Conservation (phyloP, 1,140 invertebrate species). For the Chelonus insularis region DNA sequence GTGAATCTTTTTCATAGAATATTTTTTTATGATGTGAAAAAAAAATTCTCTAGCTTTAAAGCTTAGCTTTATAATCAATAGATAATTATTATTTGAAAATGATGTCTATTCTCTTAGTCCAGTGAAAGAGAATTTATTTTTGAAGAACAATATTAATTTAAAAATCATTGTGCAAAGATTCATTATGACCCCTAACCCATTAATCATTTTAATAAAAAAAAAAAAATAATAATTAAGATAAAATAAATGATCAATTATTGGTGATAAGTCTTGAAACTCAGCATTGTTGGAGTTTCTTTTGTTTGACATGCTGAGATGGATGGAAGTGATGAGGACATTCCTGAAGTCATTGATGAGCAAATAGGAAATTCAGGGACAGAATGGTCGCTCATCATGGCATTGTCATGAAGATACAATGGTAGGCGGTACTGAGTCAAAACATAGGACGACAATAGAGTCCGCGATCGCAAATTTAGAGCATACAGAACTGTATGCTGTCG, state of each 20-base stretch:
- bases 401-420: constrained; percentile 39
- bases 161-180: too few relatives aligned
- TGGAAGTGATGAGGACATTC: neutral
- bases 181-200: too few relatives aligned
- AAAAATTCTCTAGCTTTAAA: too few relatives aligned
- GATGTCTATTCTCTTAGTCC: too few relatives aligned
- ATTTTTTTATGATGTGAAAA: too few relatives aligned
- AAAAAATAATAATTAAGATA: neutral
- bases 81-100: too few relatives aligned
- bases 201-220: too few relatives aligned
- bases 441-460: constrained; percentile 31
- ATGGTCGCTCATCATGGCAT: constrained; percentile 40
- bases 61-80: too few relatives aligned
- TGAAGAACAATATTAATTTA: too few relatives aligned
- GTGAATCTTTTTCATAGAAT: too few relatives aligned
- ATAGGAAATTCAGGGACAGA: constrained; percentile 2
- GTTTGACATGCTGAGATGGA: neutral
- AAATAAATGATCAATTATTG: constrained; percentile 4
- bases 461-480: constrained; percentile 24
- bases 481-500: neutral
- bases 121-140: too few relatives aligned
- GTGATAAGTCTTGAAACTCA: too few relatives aligned
- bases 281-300: neutral
- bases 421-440: constrained; percentile 31
- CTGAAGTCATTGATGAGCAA: constrained; percentile 21